Base-by-base conservation (phyloP, 2,888 invertebrate genomes). In the Euplagia quadripunctaria region DNA sequence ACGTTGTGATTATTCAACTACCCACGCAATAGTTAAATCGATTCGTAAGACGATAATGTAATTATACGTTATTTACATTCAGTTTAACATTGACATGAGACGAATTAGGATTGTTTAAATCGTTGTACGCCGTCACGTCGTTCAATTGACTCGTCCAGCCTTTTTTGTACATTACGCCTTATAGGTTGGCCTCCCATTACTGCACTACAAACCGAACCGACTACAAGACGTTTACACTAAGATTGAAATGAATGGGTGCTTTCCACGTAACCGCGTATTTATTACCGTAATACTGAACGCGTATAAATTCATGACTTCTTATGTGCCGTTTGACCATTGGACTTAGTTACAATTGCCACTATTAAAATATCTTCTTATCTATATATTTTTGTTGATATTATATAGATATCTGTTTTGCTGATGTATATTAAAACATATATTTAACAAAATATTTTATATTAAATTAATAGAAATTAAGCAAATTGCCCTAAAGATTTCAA, bases 1-100 rank as follows among this genome's bases (percentile, higher is more conserved):
- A 80, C 68, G 70, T 78, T 71, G 80, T 77, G 87, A 85, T 88
- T 87, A 89, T 85, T 87, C 82, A 80, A 77, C 87, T 71, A 76
- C 92, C 92, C 87, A 91, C 91, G 88, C 90, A 81, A 83, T 89
- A 81, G 86, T 86, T 87, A 90, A 79, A 81, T 80, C 82, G 81
- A 87, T 84, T 86, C 87, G 79, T 84, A 79, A 76, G 80, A 81
- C 84, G 79, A 82, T 83, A 82, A 82, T 85, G 85, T 86, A 87
- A 89, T 88, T 85, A 85, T 74, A 74, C 77, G 80, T 85, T 81
- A 88, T 71, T 31, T 31, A 31, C 31, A 31, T 31, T 31, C 31
- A 31, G 31, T 31, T 31, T 72, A 72, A 14, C 74, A 71, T 75
- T 76, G 65, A 76, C 75, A 74, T 80, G 67, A 74, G 68, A 71